A percentile compares a stretch with the other conserved stretches of the same genome.
phyloP scores from a whole-genome alignment of 2,113 vertebrate genomes.

The Solenodon paradoxus region DNA sequence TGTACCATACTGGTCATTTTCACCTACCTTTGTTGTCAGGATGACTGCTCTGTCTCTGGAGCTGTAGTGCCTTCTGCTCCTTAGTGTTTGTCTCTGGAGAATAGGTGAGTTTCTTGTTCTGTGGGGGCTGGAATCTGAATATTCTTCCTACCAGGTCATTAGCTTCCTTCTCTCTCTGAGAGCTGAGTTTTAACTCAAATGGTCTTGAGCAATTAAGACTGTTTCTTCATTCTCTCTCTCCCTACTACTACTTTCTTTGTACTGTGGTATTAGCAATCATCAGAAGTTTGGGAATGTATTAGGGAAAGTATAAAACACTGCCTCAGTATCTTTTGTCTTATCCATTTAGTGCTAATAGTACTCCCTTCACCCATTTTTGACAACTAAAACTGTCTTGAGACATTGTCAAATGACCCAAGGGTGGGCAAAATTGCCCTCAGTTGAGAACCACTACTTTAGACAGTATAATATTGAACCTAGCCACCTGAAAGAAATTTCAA shows the following conservation, averaged over 20 bases:
- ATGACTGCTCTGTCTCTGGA: too few species aligned
- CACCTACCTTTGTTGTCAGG: too few species aligned
- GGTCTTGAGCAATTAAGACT: not conserved
- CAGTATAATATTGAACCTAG: too few species aligned
- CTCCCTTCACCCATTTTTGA: not conserved
- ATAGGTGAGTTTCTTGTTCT: too few species aligned
- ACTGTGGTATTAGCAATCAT: not conserved
- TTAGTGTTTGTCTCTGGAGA: too few species aligned
- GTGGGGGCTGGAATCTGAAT: too few species aligned
- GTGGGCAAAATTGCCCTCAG: not conserved
- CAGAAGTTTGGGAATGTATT: not conserved
- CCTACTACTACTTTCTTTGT: not conserved
- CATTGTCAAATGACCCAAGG: not conserved
- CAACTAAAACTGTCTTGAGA: not conserved
- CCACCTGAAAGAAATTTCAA: too few species aligned
- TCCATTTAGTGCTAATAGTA: not conserved
- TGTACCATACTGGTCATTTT: too few species aligned
- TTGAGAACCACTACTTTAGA: not conserved
- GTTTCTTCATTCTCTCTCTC: not conserved
- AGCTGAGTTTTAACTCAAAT: not conserved
- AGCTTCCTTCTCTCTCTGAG: too few species aligned
- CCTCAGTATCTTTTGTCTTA: not conserved
- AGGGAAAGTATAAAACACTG: not conserved
- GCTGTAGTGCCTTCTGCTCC: too few species aligned
- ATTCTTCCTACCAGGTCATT: too few species aligned